Conservation (phyloP, 2,113 vertebrate species). For the Terrapene triunguis region DNA sequence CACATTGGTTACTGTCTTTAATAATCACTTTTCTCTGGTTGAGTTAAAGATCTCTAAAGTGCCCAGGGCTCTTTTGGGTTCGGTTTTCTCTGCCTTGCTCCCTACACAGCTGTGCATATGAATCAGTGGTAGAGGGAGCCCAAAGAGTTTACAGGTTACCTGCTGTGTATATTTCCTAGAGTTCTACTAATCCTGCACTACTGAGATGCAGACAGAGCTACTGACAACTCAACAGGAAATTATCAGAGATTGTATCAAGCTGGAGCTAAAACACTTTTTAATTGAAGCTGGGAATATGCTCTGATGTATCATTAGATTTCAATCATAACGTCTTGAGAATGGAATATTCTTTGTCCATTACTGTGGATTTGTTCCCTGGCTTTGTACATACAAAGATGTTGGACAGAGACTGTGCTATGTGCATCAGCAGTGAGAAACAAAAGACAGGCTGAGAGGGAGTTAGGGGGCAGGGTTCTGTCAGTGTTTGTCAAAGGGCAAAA, state of each 20-base stretch:
- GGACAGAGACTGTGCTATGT: background rate
- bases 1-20: background rate
- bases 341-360: background rate
- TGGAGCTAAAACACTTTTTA: background rate
- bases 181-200: background rate
- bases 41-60: background rate
- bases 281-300: background rate
- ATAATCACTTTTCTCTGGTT: background rate
- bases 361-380: background rate
- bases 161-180: background rate
- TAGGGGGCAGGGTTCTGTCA: background rate
- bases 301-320: conserved; percentile 37
- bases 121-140: background rate
- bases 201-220: background rate
- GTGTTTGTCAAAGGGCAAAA: background rate
- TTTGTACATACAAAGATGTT: background rate
- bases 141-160: background rate
- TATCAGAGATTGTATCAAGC: background rate
- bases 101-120: background rate
- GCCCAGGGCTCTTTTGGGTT: background rate
- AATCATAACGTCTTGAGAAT: background rate
- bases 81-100: background rate
- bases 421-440: background rate
- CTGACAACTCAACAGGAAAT: background rate
- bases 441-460: background rate